Evolutionary conservation across 2,888 invertebrate species (phyloP).

Genomic region (Andrena bicolor): DNA sequence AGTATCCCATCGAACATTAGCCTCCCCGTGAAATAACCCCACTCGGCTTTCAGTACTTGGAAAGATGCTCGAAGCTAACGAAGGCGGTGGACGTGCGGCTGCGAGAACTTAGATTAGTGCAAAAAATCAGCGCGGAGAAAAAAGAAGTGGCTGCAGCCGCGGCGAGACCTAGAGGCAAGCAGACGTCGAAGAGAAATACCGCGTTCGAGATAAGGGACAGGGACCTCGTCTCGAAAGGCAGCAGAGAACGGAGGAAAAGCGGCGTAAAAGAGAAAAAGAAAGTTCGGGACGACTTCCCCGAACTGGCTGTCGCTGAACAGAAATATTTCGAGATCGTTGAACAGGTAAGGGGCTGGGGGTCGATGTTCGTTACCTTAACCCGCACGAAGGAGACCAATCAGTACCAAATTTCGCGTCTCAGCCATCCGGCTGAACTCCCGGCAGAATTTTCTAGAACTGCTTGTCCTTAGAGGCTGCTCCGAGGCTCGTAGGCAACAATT

Average conservation of each 20-base stretch:
- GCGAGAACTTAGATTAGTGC: constrained; percentile 58
- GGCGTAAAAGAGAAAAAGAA: constrained; percentile 47
- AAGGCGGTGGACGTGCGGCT: constrained; percentile 64
- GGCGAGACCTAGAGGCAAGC: not conserved
- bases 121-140: not conserved
- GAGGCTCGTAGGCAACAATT: too few species aligned
- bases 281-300: constrained; percentile 63
- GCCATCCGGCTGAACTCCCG: too few species aligned
- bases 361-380: not conserved
- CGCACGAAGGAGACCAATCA: too few species aligned
- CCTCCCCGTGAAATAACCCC: not conserved
- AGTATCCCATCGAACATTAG: not conserved
- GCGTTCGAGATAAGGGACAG: constrained; percentile 38
- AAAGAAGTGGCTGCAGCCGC: not conserved
- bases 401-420: too few species aligned
- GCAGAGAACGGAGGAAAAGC: constrained; percentile 1
- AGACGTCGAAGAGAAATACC: not conserved
- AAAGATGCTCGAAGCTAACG: constrained; percentile 58
- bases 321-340: constrained; percentile 76
- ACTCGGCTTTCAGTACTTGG: constrained; percentile 56
- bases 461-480: too few species aligned
- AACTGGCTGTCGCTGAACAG: constrained; percentile 75
- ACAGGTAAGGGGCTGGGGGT: constrained; percentile 61
- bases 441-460: too few species aligned
- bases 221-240: not conserved